Evolutionary conservation across 2,797 vertebrate genomes (phyloP), one percentile per base, ranked within the genome.

Genomic region (Etheostoma nigrum): DNA sequence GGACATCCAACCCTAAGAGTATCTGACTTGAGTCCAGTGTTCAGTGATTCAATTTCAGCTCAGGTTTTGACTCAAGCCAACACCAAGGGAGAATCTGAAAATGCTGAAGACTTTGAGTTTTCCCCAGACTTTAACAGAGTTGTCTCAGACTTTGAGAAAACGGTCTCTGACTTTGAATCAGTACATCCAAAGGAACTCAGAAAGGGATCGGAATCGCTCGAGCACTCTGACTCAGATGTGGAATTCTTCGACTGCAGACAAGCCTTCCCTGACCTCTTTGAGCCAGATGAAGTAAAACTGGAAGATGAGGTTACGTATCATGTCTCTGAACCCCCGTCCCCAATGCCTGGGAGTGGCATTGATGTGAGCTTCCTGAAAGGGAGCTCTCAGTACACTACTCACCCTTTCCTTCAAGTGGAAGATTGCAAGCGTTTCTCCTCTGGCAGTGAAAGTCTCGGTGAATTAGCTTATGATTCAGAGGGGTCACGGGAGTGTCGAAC

Each of bases 401-500:
- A 78, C 60, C 72, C 0, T 21, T 84, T 57, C 64, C 92, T 79
- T 65, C 81, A 0, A 75, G 90, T 82, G 4, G 89, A 92, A 1
- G 80, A 84, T 63, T 57, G 68, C 76, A 89, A 91, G 42, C 85
- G 67, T 11, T 79, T 89, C 52, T 95, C 93, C 0, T 88, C 90
- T 40, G 85, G 86, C 42, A 94, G 94, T 52, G 93, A 94, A 78
- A 92, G 94, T 79, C 87, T 49, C 3, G 86, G 85, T 3, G 93
- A 92, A 61, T 95, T 93, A 94, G 53, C 95, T 93, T 75, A 94
- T 95, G 67, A 82, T 96, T 79, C 95, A 93, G 80, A 96, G 94
- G 85, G 94, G 95, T 0, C 95, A 94, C 67, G 90, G 95, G 80
- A 79, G 47, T 76, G 61, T 84, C 83, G 0, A 80, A 73, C 25